Conservation (phyloP, 2,113 vertebrate species). For the Eublepharis macularius region DNA sequence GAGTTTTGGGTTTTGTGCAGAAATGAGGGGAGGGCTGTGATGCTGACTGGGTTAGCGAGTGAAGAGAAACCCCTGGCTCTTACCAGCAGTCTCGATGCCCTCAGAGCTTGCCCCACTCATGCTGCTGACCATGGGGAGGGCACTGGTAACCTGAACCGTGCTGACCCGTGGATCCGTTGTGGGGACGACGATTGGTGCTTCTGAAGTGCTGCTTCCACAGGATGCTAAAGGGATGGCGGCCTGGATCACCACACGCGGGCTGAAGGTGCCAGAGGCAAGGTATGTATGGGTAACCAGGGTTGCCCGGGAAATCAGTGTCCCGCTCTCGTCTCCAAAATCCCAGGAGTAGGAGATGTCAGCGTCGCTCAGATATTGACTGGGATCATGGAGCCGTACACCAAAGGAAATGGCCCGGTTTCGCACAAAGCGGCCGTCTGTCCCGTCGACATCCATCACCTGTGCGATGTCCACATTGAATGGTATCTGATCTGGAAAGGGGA, state of each 20-base stretch:
- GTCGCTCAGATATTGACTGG: constrained; percentile 83
- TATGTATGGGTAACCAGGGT: constrained; percentile 87
- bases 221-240: constrained; percentile 83
- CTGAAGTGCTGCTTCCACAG: constrained; percentile 74
- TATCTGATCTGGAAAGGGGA: constrained; percentile 83
- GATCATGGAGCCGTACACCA: constrained; percentile 86
- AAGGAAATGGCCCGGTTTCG: constrained; percentile 89
- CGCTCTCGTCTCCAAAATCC: constrained; percentile 92
- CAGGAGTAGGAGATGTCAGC: constrained; percentile 91
- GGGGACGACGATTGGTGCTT: constrained; percentile 39
- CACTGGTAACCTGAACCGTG: neutral
- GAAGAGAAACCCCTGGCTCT: neutral
- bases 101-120: constrained; percentile 20
- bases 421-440: constrained; percentile 80
- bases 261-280: constrained; percentile 76
- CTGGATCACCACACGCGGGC: constrained; percentile 85
- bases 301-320: constrained; percentile 88
- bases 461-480: constrained; percentile 83
- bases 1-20: neutral
- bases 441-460: constrained; percentile 80
- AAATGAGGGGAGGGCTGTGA: neutral
- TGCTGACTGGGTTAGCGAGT: neutral
- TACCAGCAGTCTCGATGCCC: constrained; percentile 70
- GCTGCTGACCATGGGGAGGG: constrained; percentile 26
- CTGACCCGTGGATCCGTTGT: constrained; percentile 29